phyloP scores from a whole-genome alignment of 2,113 vertebrate genomes.

The Oryzias celebensis region DNA sequence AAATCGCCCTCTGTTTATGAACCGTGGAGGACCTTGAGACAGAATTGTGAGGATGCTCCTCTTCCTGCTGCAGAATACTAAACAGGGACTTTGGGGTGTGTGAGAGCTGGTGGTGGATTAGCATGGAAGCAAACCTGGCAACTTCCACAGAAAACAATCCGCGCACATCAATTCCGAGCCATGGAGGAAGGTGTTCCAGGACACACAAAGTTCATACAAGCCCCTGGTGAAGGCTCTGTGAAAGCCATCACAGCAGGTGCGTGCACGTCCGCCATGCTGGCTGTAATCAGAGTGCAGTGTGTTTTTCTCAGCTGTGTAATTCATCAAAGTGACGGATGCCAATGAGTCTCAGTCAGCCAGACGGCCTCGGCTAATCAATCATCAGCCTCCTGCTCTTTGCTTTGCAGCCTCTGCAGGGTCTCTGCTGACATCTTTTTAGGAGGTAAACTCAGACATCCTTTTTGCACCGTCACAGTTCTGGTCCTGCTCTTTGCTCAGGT shows the following conservation, averaged over 20 bases:
- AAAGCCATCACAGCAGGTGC: slow-evolving; percentile 14
- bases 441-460: slow-evolving; percentile 8
- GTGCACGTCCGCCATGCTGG: slow-evolving; percentile 26
- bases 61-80: slow-evolving; percentile 43
- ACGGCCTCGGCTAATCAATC: slow-evolving; percentile 66
- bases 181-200: neutral
- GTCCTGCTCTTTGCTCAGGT: neutral
- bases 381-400: slow-evolving; percentile 63
- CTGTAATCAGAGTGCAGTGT: slow-evolving; percentile 68
- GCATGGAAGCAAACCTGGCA: slow-evolving; percentile 38
- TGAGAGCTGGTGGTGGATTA: slow-evolving; percentile 27
- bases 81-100: slow-evolving; percentile 20
- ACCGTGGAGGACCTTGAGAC: slow-evolving; percentile 46
- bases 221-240: neutral
- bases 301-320: slow-evolving; percentile 66
- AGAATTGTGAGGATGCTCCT: slow-evolving; percentile 26
- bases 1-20: slow-evolving; percentile 44
- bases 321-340: slow-evolving; percentile 73
- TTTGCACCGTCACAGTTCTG: neutral
- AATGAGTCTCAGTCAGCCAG: slow-evolving; percentile 64
- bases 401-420: slow-evolving; percentile 33
- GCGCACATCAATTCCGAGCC: slow-evolving; percentile 17
- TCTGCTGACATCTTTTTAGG: slow-evolving; percentile 1
- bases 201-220: slow-evolving; percentile 9
- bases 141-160: slow-evolving; percentile 22